A percentile compares a stretch with the other conserved stretches of the same genome.
Conservation (phyloP, 2,797 vertebrate species). For the Pseudochromis fuscus region DNA sequence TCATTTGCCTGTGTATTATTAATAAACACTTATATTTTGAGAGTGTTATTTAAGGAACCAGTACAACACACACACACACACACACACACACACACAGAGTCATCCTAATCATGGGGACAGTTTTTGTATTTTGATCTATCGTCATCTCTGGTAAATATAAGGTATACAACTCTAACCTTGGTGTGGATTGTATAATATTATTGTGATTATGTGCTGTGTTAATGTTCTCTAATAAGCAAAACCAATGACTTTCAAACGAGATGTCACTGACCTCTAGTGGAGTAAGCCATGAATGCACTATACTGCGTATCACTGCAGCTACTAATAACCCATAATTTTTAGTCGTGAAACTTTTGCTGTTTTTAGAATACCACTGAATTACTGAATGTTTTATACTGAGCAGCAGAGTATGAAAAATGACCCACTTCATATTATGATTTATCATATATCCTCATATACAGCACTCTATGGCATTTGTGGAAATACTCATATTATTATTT, state of each 20-base stretch:
- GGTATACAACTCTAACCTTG: background rate
- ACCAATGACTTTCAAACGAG: background rate
- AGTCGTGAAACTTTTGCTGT: no score
- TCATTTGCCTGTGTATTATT: slow-evolving; percentile 35
- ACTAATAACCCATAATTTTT: no score
- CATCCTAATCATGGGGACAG: background rate
- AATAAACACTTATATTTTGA: slow-evolving; percentile 33
- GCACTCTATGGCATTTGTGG: background rate
- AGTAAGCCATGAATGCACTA: background rate
- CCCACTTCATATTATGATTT: no score
- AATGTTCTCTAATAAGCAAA: background rate
- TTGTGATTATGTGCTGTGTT: no score
- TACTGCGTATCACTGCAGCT: background rate
- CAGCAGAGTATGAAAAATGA: background rate
- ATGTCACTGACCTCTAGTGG: slow-evolving; percentile 32
- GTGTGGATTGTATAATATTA: background rate
- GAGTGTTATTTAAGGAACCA: slow-evolving; percentile 22
- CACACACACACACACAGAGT: background rate
- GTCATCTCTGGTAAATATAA: no score
- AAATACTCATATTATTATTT: background rate
- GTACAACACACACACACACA: slow-evolving; percentile 5
- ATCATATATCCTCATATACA: no score
- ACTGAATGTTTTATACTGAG: background rate
- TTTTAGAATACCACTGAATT: no score
- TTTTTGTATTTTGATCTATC: background rate